phyloP scores from a whole-genome alignment of 2,888 invertebrate genomes.

The Amorpha juglandis region DNA sequence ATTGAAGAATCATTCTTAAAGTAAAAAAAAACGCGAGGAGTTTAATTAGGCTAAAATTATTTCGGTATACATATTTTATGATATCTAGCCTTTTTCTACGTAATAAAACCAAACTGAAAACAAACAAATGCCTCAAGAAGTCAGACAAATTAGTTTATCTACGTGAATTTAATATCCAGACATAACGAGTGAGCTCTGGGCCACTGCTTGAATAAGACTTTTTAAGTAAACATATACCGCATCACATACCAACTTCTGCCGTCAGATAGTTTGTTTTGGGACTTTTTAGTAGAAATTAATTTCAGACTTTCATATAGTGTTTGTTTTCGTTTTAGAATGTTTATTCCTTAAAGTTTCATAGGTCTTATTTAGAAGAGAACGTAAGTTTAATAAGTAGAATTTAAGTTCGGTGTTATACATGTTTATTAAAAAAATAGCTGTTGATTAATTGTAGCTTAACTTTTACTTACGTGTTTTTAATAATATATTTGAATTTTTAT shows the following conservation, averaged over 20 bases:
- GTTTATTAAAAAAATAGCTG: no score
- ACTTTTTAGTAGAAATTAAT: slow-evolving; percentile 32
- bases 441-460: no score
- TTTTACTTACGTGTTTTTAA: no score
- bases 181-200: neutral
- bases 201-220: slow-evolving; percentile 4
- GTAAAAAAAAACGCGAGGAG: no score
- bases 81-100: neutral
- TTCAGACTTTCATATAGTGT: neutral
- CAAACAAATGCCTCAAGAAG: neutral
- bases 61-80: no score
- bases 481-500: no score
- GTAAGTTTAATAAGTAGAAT: no score
- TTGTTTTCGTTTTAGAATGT: neutral
- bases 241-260: neutral
- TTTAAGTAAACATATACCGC: slow-evolving; percentile 19
- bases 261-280: slow-evolving; percentile 16
- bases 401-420: no score
- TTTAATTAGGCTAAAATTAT: no score
- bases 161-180: slow-evolving; percentile 3
- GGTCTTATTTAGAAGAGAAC: neutral
- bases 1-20: no score
- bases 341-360: neutral
- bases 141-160: neutral
- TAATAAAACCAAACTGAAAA: neutral